These are phyloP conservation scores for Haliclystus octoradiatus DNA, from an alignment of 30 jellyfish, hydroid and myxozoan genomes.

Conservation along the genomic window DNA sequence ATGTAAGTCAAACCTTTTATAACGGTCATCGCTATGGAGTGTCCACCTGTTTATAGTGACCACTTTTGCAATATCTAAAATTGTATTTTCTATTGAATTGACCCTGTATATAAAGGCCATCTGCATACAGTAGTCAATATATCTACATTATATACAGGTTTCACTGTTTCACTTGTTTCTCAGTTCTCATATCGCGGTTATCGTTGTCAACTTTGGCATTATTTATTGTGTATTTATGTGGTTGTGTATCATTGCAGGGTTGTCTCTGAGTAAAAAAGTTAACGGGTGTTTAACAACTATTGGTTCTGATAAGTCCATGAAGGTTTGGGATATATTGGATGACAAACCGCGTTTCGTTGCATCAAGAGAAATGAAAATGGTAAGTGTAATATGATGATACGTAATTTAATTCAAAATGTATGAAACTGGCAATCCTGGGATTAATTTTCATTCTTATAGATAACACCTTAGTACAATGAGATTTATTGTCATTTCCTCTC, in stretches of 20 bases:
- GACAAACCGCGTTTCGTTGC: constrained; percentile 62
- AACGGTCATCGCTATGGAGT: no score
- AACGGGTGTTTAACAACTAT: constrained; percentile 76
- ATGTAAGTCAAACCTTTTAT: no score
- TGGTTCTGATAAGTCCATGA: constrained; percentile 63
- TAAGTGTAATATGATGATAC: neutral
- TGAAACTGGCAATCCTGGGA: no score
- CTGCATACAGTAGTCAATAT: neutral
- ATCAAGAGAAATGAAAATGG: constrained; percentile 94
- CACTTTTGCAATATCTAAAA: no score
- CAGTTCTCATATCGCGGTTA: neutral
- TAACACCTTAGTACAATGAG: no score
- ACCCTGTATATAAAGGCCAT: neutral
- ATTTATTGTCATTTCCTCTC: no score
- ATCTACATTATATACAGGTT: neutral
- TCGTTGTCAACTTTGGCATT: neutral
- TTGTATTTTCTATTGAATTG: neutral
- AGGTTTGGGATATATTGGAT: constrained; percentile 75
- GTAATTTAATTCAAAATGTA: no score
- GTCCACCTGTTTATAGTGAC: no score
- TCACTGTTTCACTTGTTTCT: neutral
- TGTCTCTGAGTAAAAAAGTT: constrained; percentile 51
- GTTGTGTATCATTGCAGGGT: no score
- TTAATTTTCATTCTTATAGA: no score
- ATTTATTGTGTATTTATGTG: no score